Evolutionary conservation across 2,888 invertebrate species (phyloP), one percentile per base, ranked within the genome.

Genomic region (Ecdyonurus torrentis): DNA sequence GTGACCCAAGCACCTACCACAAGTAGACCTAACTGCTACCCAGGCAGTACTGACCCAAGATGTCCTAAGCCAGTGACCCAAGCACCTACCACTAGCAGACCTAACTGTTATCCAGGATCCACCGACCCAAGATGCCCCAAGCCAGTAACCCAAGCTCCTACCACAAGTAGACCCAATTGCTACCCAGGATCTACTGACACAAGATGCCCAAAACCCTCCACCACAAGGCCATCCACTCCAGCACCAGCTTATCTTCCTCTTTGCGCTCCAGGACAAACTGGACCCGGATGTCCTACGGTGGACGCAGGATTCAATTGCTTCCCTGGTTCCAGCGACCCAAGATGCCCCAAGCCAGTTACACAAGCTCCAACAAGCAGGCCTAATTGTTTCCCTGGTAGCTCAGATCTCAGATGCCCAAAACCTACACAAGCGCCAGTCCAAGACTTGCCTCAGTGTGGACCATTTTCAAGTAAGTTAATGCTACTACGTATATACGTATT

Each of bases 11-110:
- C 61, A 63, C 20, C 59, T n/a, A 19, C 61, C 0, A 61, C 61
- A 15, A 10, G 20, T 5, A 25, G 37, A 50, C 25, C 25, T 63
- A 15, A 65, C 23, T 77, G 67, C 69, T 73, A 69, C 72, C 79
- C 69, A 73, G 80, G 73, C 74, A 77, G 70, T 72, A 76, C 53
- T 72, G 79, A 76, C 67, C 73, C 74, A 0, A 69, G 70, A 37
- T 76, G 75, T 64, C 74, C 73, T 0, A 22, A 64, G 37, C 23
- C 55, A 10, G 25, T 20, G 1, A 53, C 58, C 20, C 60, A 61
- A 22, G 59, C 63, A 23, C 61, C 61, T 7, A 64, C 65, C 24
- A 59, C 64, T 3, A 52, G 66, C n/a, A 25, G 63, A 52, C 70
- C 69, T 18, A 64, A 65, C 0, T 76, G 75, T 61, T 74, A 70